These are phyloP conservation scores for Rhinella marina DNA, from an alignment of 2,797 vertebrate genomes.

Conservation along the genomic window DNA sequence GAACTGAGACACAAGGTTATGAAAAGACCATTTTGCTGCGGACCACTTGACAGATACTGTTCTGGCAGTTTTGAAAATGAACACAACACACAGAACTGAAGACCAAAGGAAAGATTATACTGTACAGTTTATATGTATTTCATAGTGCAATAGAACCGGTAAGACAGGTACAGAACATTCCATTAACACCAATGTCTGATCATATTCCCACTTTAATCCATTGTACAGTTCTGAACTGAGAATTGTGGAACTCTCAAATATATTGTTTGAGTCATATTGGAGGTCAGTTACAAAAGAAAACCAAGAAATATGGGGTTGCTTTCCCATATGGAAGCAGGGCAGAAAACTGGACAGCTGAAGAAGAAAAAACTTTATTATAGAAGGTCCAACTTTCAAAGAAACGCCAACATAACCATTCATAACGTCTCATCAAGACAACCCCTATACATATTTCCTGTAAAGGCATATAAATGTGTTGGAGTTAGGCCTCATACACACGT, in stretches of 20 bases:
- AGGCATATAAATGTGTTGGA: too few species aligned
- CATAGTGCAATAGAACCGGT: neutral
- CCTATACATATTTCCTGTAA: neutral
- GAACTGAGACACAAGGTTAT: conserved; percentile 65
- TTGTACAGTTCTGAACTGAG: neutral
- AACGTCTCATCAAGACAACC: neutral
- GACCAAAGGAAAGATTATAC: neutral
- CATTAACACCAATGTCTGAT: neutral
- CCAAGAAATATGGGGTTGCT: neutral
- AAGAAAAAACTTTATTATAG: neutral
- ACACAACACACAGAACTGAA: neutral
- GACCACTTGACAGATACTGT: neutral
- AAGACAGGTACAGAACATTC: neutral
- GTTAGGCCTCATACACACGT: too few species aligned
- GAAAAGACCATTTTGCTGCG: neutral
- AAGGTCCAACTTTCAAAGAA: neutral
- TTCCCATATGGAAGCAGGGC: neutral
- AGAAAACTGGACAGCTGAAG: neutral
- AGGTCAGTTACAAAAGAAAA: neutral
- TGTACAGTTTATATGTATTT: neutral
- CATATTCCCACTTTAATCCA: neutral
- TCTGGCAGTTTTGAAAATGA: neutral
- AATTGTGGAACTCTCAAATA: neutral
- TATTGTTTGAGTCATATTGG: neutral
- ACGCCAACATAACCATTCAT: neutral